Conservation (phyloP, 2,113 vertebrate genomes). For the Carollia perspicillata region DNA sequence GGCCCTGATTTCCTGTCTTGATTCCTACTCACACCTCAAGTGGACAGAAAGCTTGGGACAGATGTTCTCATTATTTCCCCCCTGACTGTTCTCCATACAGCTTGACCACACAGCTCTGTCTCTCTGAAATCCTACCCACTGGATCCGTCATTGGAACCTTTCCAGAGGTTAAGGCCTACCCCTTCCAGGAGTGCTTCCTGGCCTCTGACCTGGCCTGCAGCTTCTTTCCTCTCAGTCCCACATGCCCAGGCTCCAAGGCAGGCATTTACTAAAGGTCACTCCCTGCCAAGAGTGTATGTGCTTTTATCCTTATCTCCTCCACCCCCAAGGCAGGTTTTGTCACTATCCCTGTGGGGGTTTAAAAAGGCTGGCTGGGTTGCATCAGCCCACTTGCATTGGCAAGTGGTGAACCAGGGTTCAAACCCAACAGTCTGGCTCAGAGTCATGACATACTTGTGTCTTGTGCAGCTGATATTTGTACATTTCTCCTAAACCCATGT, state of each 20-base stretch:
- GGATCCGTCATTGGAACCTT: background rate
- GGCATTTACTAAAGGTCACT: background rate
- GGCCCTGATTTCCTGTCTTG: background rate
- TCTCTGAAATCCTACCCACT: background rate
- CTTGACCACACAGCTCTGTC: background rate
- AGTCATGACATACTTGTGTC: no score
- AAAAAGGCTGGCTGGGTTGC: background rate
- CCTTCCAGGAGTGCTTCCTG: background rate
- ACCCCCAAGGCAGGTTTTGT: background rate
- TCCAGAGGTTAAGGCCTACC: background rate
- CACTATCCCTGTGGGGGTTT: no score
- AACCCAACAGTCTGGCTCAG: background rate
- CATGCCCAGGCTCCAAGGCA: accelerated
- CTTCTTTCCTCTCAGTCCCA: background rate
- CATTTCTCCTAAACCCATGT: background rate
- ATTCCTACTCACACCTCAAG: background rate
- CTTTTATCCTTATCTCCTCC: no score
- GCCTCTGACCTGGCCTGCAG: background rate
- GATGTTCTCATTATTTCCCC: background rate
- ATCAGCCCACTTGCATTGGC: background rate
- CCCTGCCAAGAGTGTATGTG: no score
- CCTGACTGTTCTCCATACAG: background rate
- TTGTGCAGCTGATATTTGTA: background rate
- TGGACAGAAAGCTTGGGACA: background rate
- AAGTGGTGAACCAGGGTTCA: background rate